phyloP scores from a whole-genome alignment of 2,888 invertebrate species.

The Chrysina gloriosa region DNA sequence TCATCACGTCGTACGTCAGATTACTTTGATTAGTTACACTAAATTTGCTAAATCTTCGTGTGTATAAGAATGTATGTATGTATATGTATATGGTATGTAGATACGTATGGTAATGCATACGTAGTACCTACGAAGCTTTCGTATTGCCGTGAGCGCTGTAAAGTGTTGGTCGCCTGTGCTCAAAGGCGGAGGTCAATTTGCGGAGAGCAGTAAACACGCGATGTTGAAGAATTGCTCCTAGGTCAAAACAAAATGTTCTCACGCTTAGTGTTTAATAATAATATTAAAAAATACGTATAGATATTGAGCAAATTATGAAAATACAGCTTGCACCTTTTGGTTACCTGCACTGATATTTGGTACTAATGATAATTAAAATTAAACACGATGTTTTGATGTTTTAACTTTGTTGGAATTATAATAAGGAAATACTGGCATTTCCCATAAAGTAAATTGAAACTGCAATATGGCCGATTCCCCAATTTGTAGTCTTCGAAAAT shows the following conservation, averaged over 20 bases:
- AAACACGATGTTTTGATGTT: no score
- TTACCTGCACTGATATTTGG: no score
- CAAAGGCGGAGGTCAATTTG: constrained; percentile 50
- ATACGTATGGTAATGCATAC: neutral
- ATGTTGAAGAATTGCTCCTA: constrained; percentile 34
- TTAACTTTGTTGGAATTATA: no score
- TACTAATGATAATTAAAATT: no score
- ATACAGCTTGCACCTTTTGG: no score
- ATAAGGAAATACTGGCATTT: no score
- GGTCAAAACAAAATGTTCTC: constrained; percentile 47
- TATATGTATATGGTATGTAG: constrained; percentile 9
- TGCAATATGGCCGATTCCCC: no score
- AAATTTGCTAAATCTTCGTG: constrained; percentile 12
- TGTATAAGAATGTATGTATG: neutral
- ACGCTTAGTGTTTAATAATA: constrained; percentile 42
- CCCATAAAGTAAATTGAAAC: no score
- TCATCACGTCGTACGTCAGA: constrained; percentile 15
- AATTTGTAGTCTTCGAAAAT: no score
- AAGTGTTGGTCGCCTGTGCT: constrained; percentile 46
- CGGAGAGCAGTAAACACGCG: constrained; percentile 44
- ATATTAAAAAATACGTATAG: no score
- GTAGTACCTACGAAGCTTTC: constrained; percentile 4
- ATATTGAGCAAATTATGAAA: no score
- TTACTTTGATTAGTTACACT: constrained; percentile 26
- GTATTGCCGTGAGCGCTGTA: constrained; percentile 35